Evolutionary conservation across 2,888 invertebrate genomes (phyloP).

Genomic region (Cephalotes varians): DNA sequence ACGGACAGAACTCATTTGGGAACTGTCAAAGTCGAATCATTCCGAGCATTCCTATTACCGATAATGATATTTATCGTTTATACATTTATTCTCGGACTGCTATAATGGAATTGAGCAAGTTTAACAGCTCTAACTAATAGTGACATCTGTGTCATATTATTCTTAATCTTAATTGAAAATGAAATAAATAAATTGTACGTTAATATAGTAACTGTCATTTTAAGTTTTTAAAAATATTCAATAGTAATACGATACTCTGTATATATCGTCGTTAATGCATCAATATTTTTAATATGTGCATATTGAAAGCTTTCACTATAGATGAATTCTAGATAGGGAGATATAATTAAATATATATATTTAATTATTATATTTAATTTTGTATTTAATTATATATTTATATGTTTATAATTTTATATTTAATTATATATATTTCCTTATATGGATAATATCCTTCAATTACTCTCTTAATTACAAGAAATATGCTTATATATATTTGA

Average conservation of each 20-base stretch:
- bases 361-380: background rate
- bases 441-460: background rate
- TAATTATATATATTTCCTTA: background rate
- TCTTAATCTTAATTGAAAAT: background rate
- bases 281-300: background rate
- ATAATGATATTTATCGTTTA: conserved; percentile 37
- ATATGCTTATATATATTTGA: too few relatives aligned
- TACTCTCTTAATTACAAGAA: background rate
- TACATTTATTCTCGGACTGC: background rate
- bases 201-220: background rate
- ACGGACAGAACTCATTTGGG: conserved; percentile 43
- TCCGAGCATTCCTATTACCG: conserved; percentile 17
- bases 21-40: conserved; percentile 48
- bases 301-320: background rate
- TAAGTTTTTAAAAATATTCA: background rate
- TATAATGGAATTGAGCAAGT: background rate
- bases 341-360: background rate
- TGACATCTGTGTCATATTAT: background rate
- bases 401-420: background rate
- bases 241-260: background rate
- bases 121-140: background rate
- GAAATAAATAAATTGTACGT: background rate
- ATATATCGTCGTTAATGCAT: background rate
- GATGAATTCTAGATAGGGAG: background rate
- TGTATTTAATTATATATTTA: background rate